phyloP scores from a whole-genome alignment of 2,113 vertebrate species.

The Crocuta crocuta region DNA sequence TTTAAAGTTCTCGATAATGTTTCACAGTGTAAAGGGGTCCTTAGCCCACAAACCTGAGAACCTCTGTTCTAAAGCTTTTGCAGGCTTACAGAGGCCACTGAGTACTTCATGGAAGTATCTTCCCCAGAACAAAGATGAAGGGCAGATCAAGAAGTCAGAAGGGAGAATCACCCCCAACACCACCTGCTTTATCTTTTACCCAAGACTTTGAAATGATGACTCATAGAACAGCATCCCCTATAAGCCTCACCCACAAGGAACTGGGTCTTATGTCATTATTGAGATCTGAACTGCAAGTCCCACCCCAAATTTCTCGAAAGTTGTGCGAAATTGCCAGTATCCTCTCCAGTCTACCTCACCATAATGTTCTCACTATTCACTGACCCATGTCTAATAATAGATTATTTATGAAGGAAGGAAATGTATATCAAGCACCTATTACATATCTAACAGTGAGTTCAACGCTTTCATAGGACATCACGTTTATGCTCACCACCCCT shows the following conservation, averaged over 20 bases:
- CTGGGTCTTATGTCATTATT: rapidly evolving
- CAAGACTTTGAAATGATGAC: neutral
- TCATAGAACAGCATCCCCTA: neutral
- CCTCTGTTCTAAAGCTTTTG: neutral
- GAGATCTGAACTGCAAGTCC: neutral
- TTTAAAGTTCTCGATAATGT: neutral
- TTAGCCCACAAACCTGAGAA: neutral
- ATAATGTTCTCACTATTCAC: neutral
- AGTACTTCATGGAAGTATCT: neutral
- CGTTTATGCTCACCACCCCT: neutral
- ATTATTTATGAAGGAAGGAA: neutral
- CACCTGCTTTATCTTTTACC: neutral
- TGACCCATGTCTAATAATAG: neutral
- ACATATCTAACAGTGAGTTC: neutral
- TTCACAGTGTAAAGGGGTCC: neutral
- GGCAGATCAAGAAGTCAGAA: neutral
- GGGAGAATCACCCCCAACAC: neutral
- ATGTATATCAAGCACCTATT: rapidly evolving
- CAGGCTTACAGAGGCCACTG: neutral
- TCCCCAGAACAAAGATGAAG: neutral
- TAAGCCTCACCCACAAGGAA: neutral
- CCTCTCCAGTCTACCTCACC: neutral
- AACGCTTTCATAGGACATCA: neutral
- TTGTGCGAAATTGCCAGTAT: neutral
- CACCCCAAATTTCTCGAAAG: neutral